Percentiles rank a stretch among this genome's conserved stretches.
Conservation (phyloP, 2,888 invertebrate genomes). For the Ephialtes manifestator region DNA sequence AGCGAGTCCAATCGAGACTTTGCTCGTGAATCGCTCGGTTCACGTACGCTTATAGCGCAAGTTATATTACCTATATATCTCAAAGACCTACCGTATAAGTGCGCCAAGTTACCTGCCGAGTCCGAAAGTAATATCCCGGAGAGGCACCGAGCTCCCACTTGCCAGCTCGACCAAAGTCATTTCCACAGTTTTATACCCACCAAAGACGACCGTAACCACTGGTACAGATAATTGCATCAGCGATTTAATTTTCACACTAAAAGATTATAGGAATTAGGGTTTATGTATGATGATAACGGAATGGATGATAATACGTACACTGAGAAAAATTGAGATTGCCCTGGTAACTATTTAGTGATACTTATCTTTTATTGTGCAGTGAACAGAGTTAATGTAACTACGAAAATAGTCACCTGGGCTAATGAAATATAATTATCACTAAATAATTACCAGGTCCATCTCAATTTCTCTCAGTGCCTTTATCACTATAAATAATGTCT, state of each 20-base stretch:
- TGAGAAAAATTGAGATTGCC: too few relatives aligned
- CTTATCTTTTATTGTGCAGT: too few relatives aligned
- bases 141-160: background rate
- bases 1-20: conserved; percentile 64
- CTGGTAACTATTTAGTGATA: too few relatives aligned
- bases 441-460: too few relatives aligned
- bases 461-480: too few relatives aligned
- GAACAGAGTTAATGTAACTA: too few relatives aligned
- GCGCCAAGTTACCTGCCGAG: conserved; percentile 8
- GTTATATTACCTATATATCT: conserved; percentile 37
- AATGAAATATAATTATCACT: too few relatives aligned
- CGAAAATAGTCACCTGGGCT: too few relatives aligned
- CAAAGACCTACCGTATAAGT: conserved; percentile 22
- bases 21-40: conserved; percentile 58
- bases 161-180: conserved; percentile 2
- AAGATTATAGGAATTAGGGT: background rate
- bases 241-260: background rate
- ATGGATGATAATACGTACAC: background rate
- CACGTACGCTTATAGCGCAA: conserved; percentile 35
- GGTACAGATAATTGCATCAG: background rate
- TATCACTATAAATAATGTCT: too few relatives aligned
- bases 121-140: conserved; percentile 43
- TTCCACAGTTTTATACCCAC: conserved; percentile 16
- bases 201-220: background rate
- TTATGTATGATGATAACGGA: background rate